Evolutionary conservation across 2,888 invertebrate species (phyloP).

Genomic region (Andrena camellia): DNA sequence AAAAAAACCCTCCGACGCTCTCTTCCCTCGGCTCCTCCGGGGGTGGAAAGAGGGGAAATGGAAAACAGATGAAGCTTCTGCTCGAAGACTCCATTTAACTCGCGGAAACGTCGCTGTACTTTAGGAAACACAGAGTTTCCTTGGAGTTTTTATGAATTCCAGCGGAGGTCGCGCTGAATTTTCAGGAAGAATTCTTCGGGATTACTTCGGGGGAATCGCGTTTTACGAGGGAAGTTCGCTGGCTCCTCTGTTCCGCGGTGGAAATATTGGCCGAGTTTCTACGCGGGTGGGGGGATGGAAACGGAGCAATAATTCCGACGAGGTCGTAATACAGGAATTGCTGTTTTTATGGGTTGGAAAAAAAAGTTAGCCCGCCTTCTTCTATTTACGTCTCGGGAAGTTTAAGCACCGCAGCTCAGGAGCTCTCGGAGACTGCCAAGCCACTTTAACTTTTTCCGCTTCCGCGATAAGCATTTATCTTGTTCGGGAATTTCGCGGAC

Average conservation of each 20-base stretch:
- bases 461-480: constrained; percentile 55
- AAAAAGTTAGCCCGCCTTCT: constrained; percentile 20
- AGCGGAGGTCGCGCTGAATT: background rate
- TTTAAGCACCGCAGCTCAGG: constrained; percentile 21
- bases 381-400: constrained; percentile 51
- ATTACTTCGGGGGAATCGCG: background rate
- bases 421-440: constrained; percentile 21
- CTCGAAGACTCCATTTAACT: too few relatives aligned
- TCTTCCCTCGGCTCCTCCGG: too few relatives aligned
- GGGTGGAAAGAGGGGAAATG: background rate
- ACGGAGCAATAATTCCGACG: constrained; percentile 37
- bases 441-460: constrained; percentile 50
- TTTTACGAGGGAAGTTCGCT: background rate
- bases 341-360: constrained; percentile 38
- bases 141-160: background rate
- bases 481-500: constrained; percentile 44
- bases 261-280: constrained; percentile 36
- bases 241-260: background rate
- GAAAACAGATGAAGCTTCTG: background rate
- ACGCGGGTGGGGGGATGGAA: background rate
- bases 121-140: background rate
- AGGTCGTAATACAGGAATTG: constrained; percentile 38
- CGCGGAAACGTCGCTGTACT: too few relatives aligned
- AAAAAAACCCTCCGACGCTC: too few relatives aligned
- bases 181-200: too few relatives aligned